Conservation (phyloP, 2,888 invertebrate species). For the Tromatobia lineatoria region DNA sequence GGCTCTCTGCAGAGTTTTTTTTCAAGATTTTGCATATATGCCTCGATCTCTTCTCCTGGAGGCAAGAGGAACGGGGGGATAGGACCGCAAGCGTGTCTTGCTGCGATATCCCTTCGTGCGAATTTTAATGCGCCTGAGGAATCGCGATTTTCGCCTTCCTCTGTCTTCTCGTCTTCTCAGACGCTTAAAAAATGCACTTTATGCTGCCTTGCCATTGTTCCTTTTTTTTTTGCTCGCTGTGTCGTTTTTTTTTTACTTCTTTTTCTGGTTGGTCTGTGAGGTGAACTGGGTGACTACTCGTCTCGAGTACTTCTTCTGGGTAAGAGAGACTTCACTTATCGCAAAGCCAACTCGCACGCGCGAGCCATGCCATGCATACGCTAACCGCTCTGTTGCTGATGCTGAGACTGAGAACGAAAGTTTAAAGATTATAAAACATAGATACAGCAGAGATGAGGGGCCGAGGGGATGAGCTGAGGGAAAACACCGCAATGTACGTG, state of each 20-base stretch:
- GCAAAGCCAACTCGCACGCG: constrained; percentile 58
- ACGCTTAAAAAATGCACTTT: constrained; percentile 9
- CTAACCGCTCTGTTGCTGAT: constrained; percentile 54
- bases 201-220: not conserved
- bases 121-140: constrained; percentile 39
- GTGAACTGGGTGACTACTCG: constrained; percentile 56
- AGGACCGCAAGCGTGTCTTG: constrained; percentile 9
- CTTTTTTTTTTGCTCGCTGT: not conserved
- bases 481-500: constrained; percentile 48
- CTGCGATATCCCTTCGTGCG: constrained; percentile 20
- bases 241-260: not conserved
- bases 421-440: constrained; percentile 63
- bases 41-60: constrained; percentile 41
- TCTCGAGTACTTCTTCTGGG: constrained; percentile 43
- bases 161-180: not conserved
- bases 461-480: constrained; percentile 27
- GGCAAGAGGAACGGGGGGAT: not conserved
- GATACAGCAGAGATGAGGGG: constrained; percentile 43
- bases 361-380: constrained; percentile 57
- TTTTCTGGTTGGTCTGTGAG: constrained; percentile 18
- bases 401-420: constrained; percentile 63
- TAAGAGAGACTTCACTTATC: constrained; percentile 67
- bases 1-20: constrained; percentile 16
- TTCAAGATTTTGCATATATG: constrained; percentile 59
- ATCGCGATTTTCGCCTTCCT: constrained; percentile 41